A percentile compares a stretch with the other conserved stretches of the same genome.
These are phyloP conservation scores for Xenus cinereus DNA, from an alignment of 2,113 vertebrate genomes.

Conservation along the genomic window DNA sequence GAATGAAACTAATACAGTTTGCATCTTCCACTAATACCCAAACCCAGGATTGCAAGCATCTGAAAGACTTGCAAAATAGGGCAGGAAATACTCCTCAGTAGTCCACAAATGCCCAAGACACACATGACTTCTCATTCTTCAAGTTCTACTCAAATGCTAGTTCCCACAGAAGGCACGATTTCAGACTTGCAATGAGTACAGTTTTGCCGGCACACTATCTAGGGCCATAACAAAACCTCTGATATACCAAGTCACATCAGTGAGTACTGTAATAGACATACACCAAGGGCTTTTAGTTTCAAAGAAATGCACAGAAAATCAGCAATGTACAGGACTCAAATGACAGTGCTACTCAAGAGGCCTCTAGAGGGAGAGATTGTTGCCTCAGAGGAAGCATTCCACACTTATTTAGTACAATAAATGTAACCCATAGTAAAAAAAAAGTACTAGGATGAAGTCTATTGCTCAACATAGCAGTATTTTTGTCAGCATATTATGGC, in stretches of 20 bases:
- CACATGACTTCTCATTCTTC: not conserved
- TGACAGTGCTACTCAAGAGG: not conserved
- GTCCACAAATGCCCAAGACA: not conserved
- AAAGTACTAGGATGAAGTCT: not conserved
- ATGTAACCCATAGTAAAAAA: not conserved
- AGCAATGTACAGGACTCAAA: not conserved
- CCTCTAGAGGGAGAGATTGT: not conserved
- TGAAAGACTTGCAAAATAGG: not conserved
- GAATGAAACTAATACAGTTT: not conserved
- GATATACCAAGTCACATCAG: not conserved
- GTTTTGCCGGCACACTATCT: not conserved
- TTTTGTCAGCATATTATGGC: not conserved
- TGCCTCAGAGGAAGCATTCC: not conserved
- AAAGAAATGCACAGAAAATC: not conserved
- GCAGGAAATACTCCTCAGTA: not conserved
- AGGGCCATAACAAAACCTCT: not conserved
- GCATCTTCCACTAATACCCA: not conserved
- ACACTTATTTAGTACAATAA: not conserved
- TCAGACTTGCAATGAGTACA: not conserved
- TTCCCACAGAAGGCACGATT: not conserved
- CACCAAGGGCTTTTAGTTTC: not conserved
- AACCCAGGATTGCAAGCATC: not conserved
- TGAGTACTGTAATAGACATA: accelerated
- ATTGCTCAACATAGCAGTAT: not conserved
- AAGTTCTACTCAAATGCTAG: not conserved